Evolutionary conservation across 2,888 invertebrate species (phyloP), one percentile per base, ranked within the genome.

Genomic region (Colletes collaris): DNA sequence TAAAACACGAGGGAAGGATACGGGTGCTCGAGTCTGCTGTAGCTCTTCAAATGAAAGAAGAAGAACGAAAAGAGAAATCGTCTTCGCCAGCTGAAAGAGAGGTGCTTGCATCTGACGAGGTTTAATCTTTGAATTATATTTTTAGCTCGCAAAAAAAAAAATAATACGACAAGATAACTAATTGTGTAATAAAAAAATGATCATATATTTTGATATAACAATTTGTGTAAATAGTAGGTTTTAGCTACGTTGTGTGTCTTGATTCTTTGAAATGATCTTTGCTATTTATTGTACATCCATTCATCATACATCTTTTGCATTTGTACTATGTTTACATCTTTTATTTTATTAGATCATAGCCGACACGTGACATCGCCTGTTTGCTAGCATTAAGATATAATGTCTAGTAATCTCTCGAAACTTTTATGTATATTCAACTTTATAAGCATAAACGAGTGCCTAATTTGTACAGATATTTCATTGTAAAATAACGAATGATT

Each of bases 1-100:
- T 98, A 40, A 98, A 98, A 91, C 98, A 98, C 91, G 98, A 98
- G 94, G 98, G 97, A 88, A 94, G 97, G 68, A 97, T 97, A 92
- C 94, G 97, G 52, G 96, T 96, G 4, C 93, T 97, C 10, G 97
- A 97, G 92, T 96, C 96, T 4, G 94, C 94, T n/a, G 93, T 94
- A 46, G 93, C 94, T 71, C 89, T 92, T 56, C 92, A 93, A 76
- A 91, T 92, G 89, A 92, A 92, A 73, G 93, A 93, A 72, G 92
- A 93, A 35, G 92, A 93, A 40, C 91, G 91, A 85, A 92, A 92
- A 79, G 92, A 92, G 62, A 92, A 92, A 71, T 81, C 90, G 65
- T 82, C 91, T 60, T 89, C 92, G 16, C 90, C 92, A 3, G 81
- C 83, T 11, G 89, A 89, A 63, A 91, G 90, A 75, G 92, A 93